Evolutionary conservation across 2,888 invertebrate genomes (phyloP), one percentile per base, ranked within the genome.

Genomic region (Petrophora chlorosata): DNA sequence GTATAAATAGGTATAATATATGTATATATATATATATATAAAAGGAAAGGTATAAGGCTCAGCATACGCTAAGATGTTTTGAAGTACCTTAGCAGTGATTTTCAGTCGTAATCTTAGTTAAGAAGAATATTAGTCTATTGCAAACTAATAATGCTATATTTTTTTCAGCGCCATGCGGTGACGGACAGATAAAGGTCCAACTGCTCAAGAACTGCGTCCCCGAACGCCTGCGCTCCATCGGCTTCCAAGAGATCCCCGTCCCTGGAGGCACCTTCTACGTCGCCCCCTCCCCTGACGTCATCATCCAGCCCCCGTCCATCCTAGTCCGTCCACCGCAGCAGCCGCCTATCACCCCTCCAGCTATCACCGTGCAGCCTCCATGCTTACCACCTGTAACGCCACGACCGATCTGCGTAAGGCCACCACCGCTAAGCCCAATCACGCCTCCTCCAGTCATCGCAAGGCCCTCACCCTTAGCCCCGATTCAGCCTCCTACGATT

Each of bases 271-370:
- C 67, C 2, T 70, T 87, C 63, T 83, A 53, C 74, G 53, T 85
- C 41, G 61, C 64, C 5, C 63, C 70, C 0, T 70, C 74, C 16
- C 85, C 86, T 1, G 82, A 82, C 54, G 70, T 82, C 0, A 46
- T 80, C 42, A 79, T 87, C 52, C 84, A 83, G 28, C 84, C 85
- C 0, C 83, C 87, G 0, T 64, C 86, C 0, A 81, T 87, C 56
- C 57, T 83, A 2, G 74, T 85, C 16, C 63, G 69, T 3, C 83
- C 81, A 0, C 67, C 66, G 0, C 65, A 65, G 2, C 68, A 67
- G 5, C 44, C 49, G 0, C 64, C 83, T 0, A 79, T 82, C 44
- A 65, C 59, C 0, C 83, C 82, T 2, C 75, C 80, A 0, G 32
- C 66, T 0, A 52, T 81, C 0, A 67, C 65, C 0, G 61, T 82